Conservation (phyloP, 2,113 vertebrate species). For the Ceuthmochares aereus region DNA sequence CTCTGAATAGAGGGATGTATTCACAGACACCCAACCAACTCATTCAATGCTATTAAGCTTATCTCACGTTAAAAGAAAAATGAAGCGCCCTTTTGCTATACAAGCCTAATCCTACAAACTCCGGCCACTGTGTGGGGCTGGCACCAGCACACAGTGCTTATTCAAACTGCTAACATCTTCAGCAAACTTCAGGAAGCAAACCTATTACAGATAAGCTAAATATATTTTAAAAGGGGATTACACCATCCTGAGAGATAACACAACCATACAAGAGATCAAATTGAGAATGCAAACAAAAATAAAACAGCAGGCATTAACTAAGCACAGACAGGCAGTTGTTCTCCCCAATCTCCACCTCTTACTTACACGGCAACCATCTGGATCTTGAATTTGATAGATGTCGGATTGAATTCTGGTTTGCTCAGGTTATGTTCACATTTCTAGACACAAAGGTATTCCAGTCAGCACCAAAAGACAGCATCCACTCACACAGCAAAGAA, state of each 20-base stretch:
- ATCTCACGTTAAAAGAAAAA: not conserved
- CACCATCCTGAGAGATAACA: not conserved
- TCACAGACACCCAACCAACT: not conserved
- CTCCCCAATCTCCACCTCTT: not conserved
- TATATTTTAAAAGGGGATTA: not conserved
- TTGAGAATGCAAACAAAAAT: not conserved
- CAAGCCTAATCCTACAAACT: not conserved
- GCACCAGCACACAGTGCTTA: not conserved
- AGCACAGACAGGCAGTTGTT: not conserved
- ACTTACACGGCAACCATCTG: conserved; percentile 98
- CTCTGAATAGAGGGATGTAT: not conserved
- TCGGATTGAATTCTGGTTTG: conserved; percentile 99
- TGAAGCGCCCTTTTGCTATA: not conserved
- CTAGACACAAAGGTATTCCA: conserved; percentile 70
- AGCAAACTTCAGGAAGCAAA: not conserved
- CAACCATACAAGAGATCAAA: not conserved
- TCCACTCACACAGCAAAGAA: not conserved
- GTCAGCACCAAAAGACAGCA: not conserved
- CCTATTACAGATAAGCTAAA: not conserved
- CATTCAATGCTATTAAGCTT: not conserved
- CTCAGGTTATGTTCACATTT: conserved; percentile 99
- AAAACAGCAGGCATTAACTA: not conserved
- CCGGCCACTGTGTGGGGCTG: not conserved
- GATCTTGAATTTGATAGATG: conserved; percentile 99
- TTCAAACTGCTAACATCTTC: not conserved